Percentiles rank a stretch among this genome's conserved stretches.
phyloP scores from a whole-genome alignment of 2,113 vertebrate species.

The Orientallactaga bullata region DNA sequence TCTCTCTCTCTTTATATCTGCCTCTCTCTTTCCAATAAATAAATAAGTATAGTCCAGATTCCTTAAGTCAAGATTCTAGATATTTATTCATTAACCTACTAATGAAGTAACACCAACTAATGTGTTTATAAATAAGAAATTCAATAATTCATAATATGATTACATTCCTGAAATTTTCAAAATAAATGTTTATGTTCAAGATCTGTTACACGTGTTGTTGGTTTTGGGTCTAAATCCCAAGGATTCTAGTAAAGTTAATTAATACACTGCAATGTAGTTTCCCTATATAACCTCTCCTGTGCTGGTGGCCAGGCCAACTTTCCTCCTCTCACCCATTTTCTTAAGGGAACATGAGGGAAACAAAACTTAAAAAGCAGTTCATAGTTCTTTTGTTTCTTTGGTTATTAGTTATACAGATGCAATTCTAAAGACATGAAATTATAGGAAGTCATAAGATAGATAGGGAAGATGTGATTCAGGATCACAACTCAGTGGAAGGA shows the following conservation, averaged over 20 bases:
- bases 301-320: background rate
- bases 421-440: slow-evolving; percentile 29
- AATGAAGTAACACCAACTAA: background rate
- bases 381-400: background rate
- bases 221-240: background rate
- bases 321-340: background rate
- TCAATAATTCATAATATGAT: background rate
- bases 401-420: background rate
- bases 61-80: background rate
- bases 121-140: background rate
- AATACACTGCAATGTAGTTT: background rate
- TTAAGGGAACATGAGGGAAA: background rate
- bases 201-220: background rate
- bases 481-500: slow-evolving; percentile 44
- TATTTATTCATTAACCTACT: background rate
- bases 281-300: background rate
- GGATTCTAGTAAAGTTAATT: background rate
- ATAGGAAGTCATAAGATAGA: background rate
- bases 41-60: background rate
- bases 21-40: no score
- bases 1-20: no score
- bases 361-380: background rate
- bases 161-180: background rate
- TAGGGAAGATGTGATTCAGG: background rate
- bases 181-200: background rate